Evolutionary conservation across 2,113 vertebrate genomes (phyloP).

Genomic region (Amblyornis subalaris): DNA sequence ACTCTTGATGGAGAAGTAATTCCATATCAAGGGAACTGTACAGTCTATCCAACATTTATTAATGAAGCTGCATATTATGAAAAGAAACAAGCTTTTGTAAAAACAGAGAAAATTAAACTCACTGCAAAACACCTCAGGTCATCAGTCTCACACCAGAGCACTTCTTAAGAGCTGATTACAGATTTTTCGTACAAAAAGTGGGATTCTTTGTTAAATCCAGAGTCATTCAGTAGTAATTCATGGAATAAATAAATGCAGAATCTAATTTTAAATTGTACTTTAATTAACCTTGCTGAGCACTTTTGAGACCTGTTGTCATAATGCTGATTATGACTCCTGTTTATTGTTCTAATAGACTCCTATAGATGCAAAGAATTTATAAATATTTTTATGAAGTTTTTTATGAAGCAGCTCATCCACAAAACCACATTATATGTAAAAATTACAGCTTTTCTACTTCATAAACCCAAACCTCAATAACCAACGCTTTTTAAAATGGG

Average conservation of each 20-base stretch:
- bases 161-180: not conserved
- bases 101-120: slow-evolving; percentile 81
- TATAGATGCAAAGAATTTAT: not conserved
- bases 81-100: slow-evolving; percentile 92
- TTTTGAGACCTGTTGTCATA: not conserved
- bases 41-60: slow-evolving; percentile 89
- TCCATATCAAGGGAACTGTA: slow-evolving; percentile 75
- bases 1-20: slow-evolving; percentile 86
- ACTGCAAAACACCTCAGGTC: slow-evolving; percentile 70
- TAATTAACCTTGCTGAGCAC: slow-evolving; percentile 31
- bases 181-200: not conserved
- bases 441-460: not conserved
- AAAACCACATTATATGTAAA: not conserved
- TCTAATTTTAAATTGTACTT: not conserved
- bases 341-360: not conserved
- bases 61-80: slow-evolving; percentile 98
- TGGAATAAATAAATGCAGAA: not conserved
- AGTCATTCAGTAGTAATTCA: not conserved
- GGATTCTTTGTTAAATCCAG: not conserved
- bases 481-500: not conserved
- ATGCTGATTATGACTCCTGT: not conserved
- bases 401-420: not conserved
- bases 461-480: not conserved
- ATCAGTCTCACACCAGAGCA: not conserved
- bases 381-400: not conserved